Percentiles rank a stretch among this genome's conserved stretches.
phyloP scores from a whole-genome alignment of 1,140 invertebrate species.

The Episyrphus balteatus region DNA sequence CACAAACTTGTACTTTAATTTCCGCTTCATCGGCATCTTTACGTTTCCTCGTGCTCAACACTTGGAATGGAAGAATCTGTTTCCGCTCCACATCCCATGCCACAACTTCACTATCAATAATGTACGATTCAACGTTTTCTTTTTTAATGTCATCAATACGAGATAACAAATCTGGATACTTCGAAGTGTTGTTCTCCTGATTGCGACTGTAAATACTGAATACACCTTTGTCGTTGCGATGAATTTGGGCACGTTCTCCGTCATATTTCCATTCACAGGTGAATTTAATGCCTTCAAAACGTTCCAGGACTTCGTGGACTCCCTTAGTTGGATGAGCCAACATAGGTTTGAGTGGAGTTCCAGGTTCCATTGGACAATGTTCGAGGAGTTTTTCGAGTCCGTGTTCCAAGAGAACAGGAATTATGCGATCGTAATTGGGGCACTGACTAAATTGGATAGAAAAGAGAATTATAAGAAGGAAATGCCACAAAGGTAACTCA shows the following conservation, averaged over 20 bases:
- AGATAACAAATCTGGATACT: conserved; percentile 92
- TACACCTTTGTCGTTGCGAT: conserved; percentile 54
- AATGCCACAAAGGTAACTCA: background rate
- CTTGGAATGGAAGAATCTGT: conserved; percentile 94
- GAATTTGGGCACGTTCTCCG: conserved; percentile 95
- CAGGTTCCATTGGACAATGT: conserved; percentile 81
- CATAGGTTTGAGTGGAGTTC: conserved; percentile 96
- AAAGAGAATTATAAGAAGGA: background rate
- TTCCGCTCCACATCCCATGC: conserved; percentile 88
- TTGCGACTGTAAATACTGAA: conserved; percentile 89
- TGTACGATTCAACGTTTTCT: conserved; percentile 64
- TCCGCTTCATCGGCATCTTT: conserved; percentile 84
- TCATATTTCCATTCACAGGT: conserved; percentile 99
- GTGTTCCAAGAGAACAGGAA: conserved; percentile 67
- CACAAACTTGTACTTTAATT: conserved; percentile 95
- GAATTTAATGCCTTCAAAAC: conserved; percentile 87
- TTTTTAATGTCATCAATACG: conserved; percentile 53
- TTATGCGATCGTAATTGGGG: conserved; percentile 85
- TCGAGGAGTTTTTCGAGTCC: conserved; percentile 69
- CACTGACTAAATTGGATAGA: conserved; percentile 74
- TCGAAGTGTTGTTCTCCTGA: conserved; percentile 95
- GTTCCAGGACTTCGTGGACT: conserved; percentile 74
- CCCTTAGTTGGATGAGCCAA: conserved; percentile 96
- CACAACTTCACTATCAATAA: conserved; percentile 94
- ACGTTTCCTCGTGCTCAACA: conserved; percentile 88